Evolutionary conservation across 2,888 invertebrate species (phyloP), one percentile per base, ranked within the genome.

Genomic region (Hyposoter dolosus): DNA sequence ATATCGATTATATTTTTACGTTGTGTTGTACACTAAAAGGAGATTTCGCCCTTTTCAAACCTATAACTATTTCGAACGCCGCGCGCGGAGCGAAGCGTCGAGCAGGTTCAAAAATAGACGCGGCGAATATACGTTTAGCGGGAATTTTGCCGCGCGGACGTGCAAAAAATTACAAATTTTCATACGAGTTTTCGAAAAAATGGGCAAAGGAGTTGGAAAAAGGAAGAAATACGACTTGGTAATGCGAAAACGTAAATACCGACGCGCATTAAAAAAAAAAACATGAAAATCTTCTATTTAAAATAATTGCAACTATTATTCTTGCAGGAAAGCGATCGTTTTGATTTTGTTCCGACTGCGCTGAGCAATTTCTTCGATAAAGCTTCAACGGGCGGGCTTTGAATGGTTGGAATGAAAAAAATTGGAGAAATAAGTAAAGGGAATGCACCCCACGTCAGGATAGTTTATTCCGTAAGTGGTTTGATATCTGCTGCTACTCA

Each of bases 381-480:
- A 28, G 28, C 28, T n/a, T n/a, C n/a, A n/a, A n/a, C n/a, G n/a
- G n/a, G n/a, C n/a, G n/a, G n/a, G n/a, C n/a, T 28, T 28, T 35
- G 35, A 35, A 35, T 35, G 35, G 5, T n/a, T n/a, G 19, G n/a
- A n/a, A 74, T n/a, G 66, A 35, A 72, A 65, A 69, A 82, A 82
- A 35, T 15, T 12, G 60, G 45, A 45, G 35, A 35, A 6, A 35
- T 6, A 53, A 68, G 43, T 66, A 60, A 68, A 60, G 69, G 19
- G 23, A 69, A 56, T 80, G 80, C 75, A 84, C 63, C 35, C 63
- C 35, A 35, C 35, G 35, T 35, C 15, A 53, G 60, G 50, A 69
- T 32, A 84, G 69, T 84, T 80, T 80, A 80, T 83, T 84, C 69
- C 12, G 83, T 80, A n/a, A 80, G 83, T 80, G 23, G 3, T 60